Conservation (phyloP, 2,797 vertebrate genomes). For the Rhadinocentrus ornatus region DNA sequence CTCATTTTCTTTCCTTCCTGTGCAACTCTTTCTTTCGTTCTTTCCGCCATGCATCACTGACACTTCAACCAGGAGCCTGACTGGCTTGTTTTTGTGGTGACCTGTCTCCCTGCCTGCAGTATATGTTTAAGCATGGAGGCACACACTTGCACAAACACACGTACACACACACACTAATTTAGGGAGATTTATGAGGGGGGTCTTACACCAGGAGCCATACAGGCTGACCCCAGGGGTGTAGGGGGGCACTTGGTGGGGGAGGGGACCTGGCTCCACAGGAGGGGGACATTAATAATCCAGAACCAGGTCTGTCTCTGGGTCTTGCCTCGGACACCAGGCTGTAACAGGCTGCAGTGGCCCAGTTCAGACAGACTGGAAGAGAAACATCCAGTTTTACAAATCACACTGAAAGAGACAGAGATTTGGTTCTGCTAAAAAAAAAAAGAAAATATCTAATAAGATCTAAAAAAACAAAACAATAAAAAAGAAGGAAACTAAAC, state of each 20-base stretch:
- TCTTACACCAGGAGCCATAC: slow-evolving; percentile 90
- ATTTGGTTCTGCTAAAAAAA: slow-evolving; percentile 5
- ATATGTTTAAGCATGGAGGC: slow-evolving; percentile 74
- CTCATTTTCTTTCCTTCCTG: slow-evolving; percentile 60
- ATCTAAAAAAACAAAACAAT: not conserved
- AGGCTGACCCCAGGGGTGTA: slow-evolving; percentile 89
- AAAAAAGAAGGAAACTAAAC: slow-evolving; percentile 8
- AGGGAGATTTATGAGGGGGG: slow-evolving; percentile 95
- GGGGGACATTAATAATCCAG: slow-evolving; percentile 94
- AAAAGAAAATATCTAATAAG: slow-evolving; percentile 10
- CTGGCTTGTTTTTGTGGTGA: slow-evolving; percentile 91
- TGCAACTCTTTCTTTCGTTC: slow-evolving; percentile 66
- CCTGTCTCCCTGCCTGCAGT: slow-evolving; percentile 88
- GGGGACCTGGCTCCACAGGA: slow-evolving; percentile 83
- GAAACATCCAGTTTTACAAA: slow-evolving; percentile 41
- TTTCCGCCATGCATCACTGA: slow-evolving; percentile 83
- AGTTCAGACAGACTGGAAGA: slow-evolving; percentile 48
- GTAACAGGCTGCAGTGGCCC: slow-evolving; percentile 62
- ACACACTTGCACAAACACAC: slow-evolving; percentile 44
- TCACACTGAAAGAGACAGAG: slow-evolving; percentile 4
- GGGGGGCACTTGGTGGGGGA: slow-evolving; percentile 64
- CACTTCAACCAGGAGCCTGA: slow-evolving; percentile 92
- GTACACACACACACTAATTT: slow-evolving; percentile 84
- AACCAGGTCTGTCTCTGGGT: slow-evolving; percentile 78
- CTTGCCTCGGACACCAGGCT: slow-evolving; percentile 70